phyloP scores from a whole-genome alignment of 2,797 vertebrate species.

The Myripristis murdjan region DNA sequence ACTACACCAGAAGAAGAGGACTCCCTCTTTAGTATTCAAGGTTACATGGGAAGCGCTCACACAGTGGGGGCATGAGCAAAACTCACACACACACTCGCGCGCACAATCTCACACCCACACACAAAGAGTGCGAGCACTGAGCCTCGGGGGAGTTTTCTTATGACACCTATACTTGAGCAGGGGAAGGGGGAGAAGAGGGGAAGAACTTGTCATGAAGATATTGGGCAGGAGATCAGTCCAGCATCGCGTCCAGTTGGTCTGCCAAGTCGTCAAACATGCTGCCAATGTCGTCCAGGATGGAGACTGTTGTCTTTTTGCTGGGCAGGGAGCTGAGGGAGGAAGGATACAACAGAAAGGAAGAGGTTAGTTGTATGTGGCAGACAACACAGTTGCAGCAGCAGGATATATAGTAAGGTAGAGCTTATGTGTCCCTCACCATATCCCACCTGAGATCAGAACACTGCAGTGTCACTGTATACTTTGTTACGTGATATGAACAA shows the following conservation, averaged over 20 bases:
- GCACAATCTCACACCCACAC: slow-evolving; percentile 15
- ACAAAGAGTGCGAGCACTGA: slow-evolving; percentile 44
- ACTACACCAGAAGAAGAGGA: slow-evolving; percentile 57
- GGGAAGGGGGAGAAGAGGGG: neutral
- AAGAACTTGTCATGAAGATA: slow-evolving; percentile 21
- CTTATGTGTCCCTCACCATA: neutral
- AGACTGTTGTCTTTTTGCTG: slow-evolving; percentile 91
- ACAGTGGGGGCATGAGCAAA: slow-evolving; percentile 27
- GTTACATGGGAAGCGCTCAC: slow-evolving; percentile 71
- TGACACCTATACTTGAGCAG: slow-evolving; percentile 57
- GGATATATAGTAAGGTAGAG: neutral
- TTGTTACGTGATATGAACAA: neutral
- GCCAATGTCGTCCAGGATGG: slow-evolving; percentile 98
- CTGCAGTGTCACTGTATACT: neutral
- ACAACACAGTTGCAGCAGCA: neutral
- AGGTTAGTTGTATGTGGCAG: slow-evolving; percentile 15
- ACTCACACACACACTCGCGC: slow-evolving; percentile 28
- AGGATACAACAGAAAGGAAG: neutral
- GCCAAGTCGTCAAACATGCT: slow-evolving; percentile 99
- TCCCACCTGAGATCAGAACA: no score
- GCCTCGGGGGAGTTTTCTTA: slow-evolving; percentile 60
- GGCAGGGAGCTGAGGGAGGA: slow-evolving; percentile 47
- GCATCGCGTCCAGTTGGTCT: slow-evolving; percentile 97
- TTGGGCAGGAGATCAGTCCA: slow-evolving; percentile 88
- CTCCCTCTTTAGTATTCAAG: slow-evolving; percentile 61